A percentile compares a stretch with the other conserved stretches of the same genome.
phyloP scores from a whole-genome alignment of 1,140 invertebrate genomes.

The Lasaia peninsularis region DNA sequence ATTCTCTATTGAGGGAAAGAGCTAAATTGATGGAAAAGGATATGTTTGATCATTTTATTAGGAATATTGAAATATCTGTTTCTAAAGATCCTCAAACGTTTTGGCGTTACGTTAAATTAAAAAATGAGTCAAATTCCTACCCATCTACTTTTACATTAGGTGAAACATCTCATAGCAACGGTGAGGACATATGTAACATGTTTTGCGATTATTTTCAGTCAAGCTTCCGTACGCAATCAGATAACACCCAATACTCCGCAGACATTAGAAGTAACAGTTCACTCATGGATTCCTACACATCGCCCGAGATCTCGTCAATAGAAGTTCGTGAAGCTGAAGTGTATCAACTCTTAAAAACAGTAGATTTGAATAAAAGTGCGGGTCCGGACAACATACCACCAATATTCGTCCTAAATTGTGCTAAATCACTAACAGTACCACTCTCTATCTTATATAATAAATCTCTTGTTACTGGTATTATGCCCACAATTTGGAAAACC shows the following conservation, averaged over 20 bases:
- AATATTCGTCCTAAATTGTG: not conserved
- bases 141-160: not conserved
- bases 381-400: not conserved
- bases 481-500: not conserved
- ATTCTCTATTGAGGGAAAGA: not conserved
- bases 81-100: slow-evolving; percentile 5
- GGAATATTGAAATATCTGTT: not conserved
- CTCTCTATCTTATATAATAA: not conserved
- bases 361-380: not conserved
- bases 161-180: not conserved
- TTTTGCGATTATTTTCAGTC: not conserved
- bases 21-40: not conserved
- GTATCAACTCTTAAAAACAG: not conserved
- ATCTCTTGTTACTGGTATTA: not conserved
- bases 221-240: not conserved
- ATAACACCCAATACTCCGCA: not conserved
- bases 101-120: slow-evolving; percentile 9
- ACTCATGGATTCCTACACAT: not conserved
- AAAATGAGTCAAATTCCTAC: not conserved
- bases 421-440: not conserved
- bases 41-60: slow-evolving; percentile 2
- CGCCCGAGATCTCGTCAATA: not conserved
- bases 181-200: slow-evolving; percentile 8
- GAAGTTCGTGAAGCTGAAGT: not conserved
- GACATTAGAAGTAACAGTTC: not conserved